phyloP scores from a whole-genome alignment of 2,888 invertebrate genomes.

The Melipona bicolor region DNA sequence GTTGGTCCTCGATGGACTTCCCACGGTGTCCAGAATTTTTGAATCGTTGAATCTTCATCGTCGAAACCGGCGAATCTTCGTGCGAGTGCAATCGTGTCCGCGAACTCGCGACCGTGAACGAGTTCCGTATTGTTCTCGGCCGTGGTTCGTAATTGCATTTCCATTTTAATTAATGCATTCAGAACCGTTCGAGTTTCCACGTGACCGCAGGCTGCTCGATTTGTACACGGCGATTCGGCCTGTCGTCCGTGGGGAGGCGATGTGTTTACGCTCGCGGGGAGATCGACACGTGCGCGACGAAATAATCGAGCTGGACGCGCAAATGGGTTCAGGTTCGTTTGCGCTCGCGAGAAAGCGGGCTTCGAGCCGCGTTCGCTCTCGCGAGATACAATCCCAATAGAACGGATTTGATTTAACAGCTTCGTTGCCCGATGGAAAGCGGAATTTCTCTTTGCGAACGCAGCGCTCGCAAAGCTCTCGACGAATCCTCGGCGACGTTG shows the following conservation, averaged over 20 bases:
- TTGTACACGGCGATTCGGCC: background rate
- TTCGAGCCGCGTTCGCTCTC: background rate
- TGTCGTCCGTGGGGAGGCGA: background rate
- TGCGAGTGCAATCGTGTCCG: background rate
- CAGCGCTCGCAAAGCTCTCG: background rate
- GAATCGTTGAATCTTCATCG: background rate
- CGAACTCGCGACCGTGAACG: slow-evolving; percentile 17
- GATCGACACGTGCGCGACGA: background rate
- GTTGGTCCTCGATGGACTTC: too few species aligned
- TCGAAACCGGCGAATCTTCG: background rate
- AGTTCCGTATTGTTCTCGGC: slow-evolving; percentile 17
- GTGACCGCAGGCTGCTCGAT: slow-evolving; percentile 30
- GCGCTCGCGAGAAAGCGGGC: background rate
- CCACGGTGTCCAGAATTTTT: too few species aligned
- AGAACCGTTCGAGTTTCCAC: slow-evolving; percentile 21
- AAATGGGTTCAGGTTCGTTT: background rate
- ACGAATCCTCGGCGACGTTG: background rate
- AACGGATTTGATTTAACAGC: slow-evolving; percentile 11
- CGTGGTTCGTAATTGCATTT: slow-evolving; percentile 44
- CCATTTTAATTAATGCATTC: slow-evolving; percentile 52
- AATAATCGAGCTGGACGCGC: background rate
- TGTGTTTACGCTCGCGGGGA: slow-evolving; percentile 4
- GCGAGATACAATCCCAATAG: background rate
- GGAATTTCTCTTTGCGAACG: background rate
- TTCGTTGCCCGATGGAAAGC: background rate